These are phyloP conservation scores for Chesias legatella DNA, from an alignment of 2,888 invertebrate species.

Conservation along the genomic window DNA sequence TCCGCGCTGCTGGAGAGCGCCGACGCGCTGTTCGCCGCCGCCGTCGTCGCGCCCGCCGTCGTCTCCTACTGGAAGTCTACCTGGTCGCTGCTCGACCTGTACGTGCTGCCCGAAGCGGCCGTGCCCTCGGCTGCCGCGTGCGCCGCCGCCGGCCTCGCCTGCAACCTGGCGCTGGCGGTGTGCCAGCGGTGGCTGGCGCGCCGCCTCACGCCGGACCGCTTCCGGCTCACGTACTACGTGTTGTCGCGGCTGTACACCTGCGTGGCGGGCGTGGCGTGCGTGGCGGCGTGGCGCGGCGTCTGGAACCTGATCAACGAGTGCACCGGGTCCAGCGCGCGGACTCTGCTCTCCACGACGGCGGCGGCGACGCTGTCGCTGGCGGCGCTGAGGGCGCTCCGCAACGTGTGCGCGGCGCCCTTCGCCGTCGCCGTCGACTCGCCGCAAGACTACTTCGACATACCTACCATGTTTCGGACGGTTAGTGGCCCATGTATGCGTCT, in stretches of 20 bases:
- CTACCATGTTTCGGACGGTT: conserved; percentile 92
- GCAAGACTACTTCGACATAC: conserved; percentile 90
- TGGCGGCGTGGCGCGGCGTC: conserved; percentile 93
- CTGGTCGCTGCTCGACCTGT: conserved; percentile 88
- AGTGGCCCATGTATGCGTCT: conserved; percentile 55
- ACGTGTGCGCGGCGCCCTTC: conserved; percentile 91
- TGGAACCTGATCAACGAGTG: conserved; percentile 89
- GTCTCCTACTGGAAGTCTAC: conserved; percentile 93
- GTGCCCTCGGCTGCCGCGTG: conserved; percentile 84
- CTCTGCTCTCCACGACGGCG: conserved; percentile 82
- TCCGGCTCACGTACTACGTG: conserved; percentile 84
- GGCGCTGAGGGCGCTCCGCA: conserved; percentile 85
- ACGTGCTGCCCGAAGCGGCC: conserved; percentile 83
- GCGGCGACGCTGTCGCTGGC: conserved; percentile 85
- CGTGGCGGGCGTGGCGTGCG: conserved; percentile 88
- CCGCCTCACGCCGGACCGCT: conserved; percentile 82
- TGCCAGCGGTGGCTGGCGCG: conserved; percentile 82
- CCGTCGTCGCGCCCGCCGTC: conserved; percentile 88
- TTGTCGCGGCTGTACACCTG: conserved; percentile 87
- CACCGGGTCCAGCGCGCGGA: conserved; percentile 80
- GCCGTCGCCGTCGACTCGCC: conserved; percentile 87
- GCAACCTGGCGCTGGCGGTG: conserved; percentile 85
- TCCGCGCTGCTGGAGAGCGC: conserved; percentile 82
- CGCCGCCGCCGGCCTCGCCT: conserved; percentile 84
- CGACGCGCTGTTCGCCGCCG: conserved; percentile 86